Evolutionary conservation across 2,797 vertebrate species (phyloP).

Genomic region (Pseudotriccus pelzelni): DNA sequence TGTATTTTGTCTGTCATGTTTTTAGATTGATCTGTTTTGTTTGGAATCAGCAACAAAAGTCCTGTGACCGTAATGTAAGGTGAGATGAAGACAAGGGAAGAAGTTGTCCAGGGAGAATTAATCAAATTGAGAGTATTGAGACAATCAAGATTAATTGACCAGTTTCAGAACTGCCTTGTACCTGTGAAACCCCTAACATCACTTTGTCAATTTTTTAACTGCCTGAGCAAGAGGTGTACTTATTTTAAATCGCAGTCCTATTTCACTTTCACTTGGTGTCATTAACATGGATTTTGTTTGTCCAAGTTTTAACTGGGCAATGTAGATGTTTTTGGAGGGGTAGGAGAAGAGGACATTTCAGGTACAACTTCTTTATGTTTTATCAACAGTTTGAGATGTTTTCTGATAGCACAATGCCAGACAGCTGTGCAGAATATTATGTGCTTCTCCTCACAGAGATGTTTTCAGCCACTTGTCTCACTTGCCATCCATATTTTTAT

Average conservation of each 20-base stretch:
- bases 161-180: background rate
- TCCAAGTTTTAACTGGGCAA: background rate
- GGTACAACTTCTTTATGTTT: background rate
- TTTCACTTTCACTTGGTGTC: background rate
- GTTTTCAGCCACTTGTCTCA: background rate
- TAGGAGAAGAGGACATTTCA: background rate
- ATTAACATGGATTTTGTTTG: background rate
- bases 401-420: background rate
- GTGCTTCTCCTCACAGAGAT: background rate
- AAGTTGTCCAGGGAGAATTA: background rate
- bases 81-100: background rate
- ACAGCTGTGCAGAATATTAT: background rate
- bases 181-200: background rate
- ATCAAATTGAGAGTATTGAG: background rate
- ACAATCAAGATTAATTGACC: background rate
- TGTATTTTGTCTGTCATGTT: background rate
- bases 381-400: background rate
- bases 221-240: background rate
- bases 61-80: background rate
- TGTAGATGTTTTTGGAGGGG: background rate
- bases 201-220: background rate
- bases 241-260: background rate
- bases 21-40: background rate
- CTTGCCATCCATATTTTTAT: background rate
- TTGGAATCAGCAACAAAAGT: background rate